phyloP scores from a whole-genome alignment of 64 coral and sea anemone species.

The Stylophora pistillata region DNA sequence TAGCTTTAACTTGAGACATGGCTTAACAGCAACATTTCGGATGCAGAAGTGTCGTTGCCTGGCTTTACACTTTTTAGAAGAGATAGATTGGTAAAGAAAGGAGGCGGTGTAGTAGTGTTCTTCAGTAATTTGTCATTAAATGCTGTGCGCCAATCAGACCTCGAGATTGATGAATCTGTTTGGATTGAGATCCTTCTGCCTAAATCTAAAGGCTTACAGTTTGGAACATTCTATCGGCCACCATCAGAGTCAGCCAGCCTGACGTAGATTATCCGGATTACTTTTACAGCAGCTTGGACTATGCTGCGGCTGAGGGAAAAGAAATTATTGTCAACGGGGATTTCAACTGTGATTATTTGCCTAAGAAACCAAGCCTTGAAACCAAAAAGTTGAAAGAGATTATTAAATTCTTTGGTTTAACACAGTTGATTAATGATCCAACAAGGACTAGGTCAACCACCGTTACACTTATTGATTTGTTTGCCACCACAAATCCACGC shows the following conservation, averaged over 20 bases:
- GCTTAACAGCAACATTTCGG: constrained; percentile 14
- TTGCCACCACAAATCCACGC: background rate
- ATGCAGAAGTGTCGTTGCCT: constrained; percentile 11
- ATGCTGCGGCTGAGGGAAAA: constrained; percentile 13
- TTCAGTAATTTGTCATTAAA: background rate
- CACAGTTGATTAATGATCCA: constrained; percentile 31
- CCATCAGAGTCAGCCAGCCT: constrained; percentile 15
- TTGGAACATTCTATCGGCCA: constrained; percentile 8
- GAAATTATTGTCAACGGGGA: constrained; percentile 30
- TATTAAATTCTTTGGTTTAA: constrained; percentile 19
- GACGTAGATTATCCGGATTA: background rate
- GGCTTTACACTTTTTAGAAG: constrained; percentile 17
- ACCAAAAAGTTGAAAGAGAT: constrained; percentile 33
- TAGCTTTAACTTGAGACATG: constrained; percentile 17
- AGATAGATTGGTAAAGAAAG: background rate
- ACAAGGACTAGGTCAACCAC: constrained; percentile 10
- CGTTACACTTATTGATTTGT: constrained; percentile 34
- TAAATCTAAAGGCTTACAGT: constrained; percentile 14
- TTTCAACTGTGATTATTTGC: constrained; percentile 17
- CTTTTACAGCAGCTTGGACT: background rate
- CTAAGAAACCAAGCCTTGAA: constrained; percentile 8
- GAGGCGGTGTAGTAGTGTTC: constrained; percentile 10
- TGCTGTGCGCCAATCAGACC: background rate
- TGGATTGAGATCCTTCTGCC: constrained; percentile 35
- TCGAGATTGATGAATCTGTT: constrained; percentile 5